Evolutionary conservation across 2,797 vertebrate species (phyloP), one percentile per base, ranked within the genome.

Genomic region (Rhynchonycteris naso): DNA sequence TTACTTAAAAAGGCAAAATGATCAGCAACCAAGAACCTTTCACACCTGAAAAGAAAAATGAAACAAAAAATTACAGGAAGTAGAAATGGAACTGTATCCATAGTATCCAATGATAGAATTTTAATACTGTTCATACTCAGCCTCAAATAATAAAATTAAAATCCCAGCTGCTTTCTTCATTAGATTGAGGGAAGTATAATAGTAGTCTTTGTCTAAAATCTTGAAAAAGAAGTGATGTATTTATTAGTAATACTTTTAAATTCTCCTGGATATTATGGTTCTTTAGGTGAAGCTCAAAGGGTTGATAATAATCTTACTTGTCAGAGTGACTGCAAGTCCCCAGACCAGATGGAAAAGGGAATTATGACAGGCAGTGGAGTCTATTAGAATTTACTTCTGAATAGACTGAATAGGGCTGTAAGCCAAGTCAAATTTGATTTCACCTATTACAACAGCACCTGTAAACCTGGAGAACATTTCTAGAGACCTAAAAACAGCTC

Each of bases 401-500:
- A 59, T 43, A 43, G 43, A 43, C 43, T 43, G 43, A 43, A 43
- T 43, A 82, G 12, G 7, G 1, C 26, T 72, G 0, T 26, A 76
- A 86, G 43, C 54, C 68, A 72, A 87, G 19, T 54, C 3, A 78
- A 59, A 84, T 92, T 95, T 90, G n/a, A 87, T n/a, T 93, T 96
- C 24, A 54, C 15, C 7, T 47, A 75, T 10, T 56, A 12, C 6
- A 66, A 14, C 16, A 86, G 4, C 50, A 61, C 18, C 24, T 90
- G 4, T 83, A 79, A 79, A 88, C 59, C 16, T 96, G 14, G 59
- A 54, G 54, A 90, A 90, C 7, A 78, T 75, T 61, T 86, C 33
- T 26, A 86, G 30, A 78, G 74, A 78, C 11, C 28, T 69, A 35
- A 81, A 82, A 68, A 18, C 8, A 86, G 35, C 16, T 88, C 18